phyloP scores from a whole-genome alignment of 2,888 invertebrate species.

The Ectemnius continuus region DNA sequence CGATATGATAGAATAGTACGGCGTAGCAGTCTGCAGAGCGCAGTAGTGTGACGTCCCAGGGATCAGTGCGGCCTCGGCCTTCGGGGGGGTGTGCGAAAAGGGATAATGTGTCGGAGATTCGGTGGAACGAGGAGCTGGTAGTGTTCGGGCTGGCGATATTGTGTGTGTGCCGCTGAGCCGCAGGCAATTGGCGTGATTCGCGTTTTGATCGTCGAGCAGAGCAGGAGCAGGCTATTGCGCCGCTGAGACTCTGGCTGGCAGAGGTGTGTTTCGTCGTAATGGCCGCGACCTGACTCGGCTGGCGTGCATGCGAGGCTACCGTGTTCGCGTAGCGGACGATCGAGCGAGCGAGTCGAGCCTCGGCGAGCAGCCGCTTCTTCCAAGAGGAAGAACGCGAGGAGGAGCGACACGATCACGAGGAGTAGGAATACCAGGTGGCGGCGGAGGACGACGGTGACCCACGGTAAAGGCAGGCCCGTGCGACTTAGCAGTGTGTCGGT shows the following conservation, averaged over 20 bases:
- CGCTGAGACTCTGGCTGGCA: neutral
- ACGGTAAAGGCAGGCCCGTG: constrained; percentile 40
- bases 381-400: constrained; percentile 1
- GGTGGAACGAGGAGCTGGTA: constrained; percentile 12
- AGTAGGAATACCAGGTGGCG: constrained; percentile 18
- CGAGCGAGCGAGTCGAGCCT: constrained; percentile 17
- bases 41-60: constrained; percentile 40
- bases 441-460: constrained; percentile 20
- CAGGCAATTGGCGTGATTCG: constrained; percentile 50
- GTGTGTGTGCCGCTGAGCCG: constrained; percentile 20
- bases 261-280: constrained; percentile 53
- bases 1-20: constrained; percentile 9
- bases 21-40: constrained; percentile 30
- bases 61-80: constrained; percentile 47
- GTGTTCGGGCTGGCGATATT: constrained; percentile 12
- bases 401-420: constrained; percentile 7
- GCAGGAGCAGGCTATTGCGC: constrained; percentile 4
- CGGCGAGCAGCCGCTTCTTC: neutral
- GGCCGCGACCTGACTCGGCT: constrained; percentile 68
- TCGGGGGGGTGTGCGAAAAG: constrained; percentile 36
- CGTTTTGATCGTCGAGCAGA: constrained; percentile 24
- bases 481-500: constrained; percentile 36
- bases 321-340: constrained; percentile 47
- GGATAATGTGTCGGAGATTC: constrained; percentile 51
- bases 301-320: constrained; percentile 43